These are phyloP conservation scores for Syngnathus typhle DNA, from an alignment of 2,113 vertebrate species.

Conservation along the genomic window DNA sequence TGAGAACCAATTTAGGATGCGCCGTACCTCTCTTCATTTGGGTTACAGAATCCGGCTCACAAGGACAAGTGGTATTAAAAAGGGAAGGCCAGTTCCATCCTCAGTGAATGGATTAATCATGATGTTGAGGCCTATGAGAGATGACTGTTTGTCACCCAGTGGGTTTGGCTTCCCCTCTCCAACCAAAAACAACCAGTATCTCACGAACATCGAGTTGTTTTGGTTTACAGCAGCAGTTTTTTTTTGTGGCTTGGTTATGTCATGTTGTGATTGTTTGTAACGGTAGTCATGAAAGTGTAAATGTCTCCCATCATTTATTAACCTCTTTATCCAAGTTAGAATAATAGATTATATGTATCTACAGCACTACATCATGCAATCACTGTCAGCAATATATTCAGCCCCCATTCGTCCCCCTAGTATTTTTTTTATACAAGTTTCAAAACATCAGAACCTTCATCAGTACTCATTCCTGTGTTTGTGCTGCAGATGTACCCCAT, in stretches of 20 bases:
- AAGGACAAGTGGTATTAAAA: not conserved
- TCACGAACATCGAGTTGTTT: conserved; percentile 54
- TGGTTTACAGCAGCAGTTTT: conserved; percentile 23
- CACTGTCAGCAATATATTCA: too few relatives aligned
- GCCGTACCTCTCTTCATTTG: too few relatives aligned
- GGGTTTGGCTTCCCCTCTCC: conserved; percentile 60
- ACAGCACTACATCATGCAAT: too few relatives aligned
- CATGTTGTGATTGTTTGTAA: conserved; percentile 11
- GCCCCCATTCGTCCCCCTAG: too few relatives aligned
- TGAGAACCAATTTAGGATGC: too few relatives aligned
- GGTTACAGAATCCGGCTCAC: too few relatives aligned
- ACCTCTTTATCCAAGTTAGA: conserved; percentile 26
- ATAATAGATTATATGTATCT: conserved; percentile 11
- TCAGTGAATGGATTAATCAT: conserved; percentile 4
- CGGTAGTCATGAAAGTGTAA: not conserved
- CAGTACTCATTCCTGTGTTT: too few relatives aligned
- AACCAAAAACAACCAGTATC: conserved; percentile 50
- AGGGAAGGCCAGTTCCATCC: not conserved
- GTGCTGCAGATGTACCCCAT: too few relatives aligned
- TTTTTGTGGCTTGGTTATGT: conserved; percentile 33
- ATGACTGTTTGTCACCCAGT: conserved; percentile 42
- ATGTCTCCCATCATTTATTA: not conserved
- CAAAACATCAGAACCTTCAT: too few relatives aligned
- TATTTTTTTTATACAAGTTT: too few relatives aligned
- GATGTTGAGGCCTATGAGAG: conserved; percentile 37